A percentile compares a stretch with the other conserved stretches of the same genome.
Evolutionary conservation across 2,797 vertebrate species (phyloP).

Genomic region (Scolopax bukidnonensis): DNA sequence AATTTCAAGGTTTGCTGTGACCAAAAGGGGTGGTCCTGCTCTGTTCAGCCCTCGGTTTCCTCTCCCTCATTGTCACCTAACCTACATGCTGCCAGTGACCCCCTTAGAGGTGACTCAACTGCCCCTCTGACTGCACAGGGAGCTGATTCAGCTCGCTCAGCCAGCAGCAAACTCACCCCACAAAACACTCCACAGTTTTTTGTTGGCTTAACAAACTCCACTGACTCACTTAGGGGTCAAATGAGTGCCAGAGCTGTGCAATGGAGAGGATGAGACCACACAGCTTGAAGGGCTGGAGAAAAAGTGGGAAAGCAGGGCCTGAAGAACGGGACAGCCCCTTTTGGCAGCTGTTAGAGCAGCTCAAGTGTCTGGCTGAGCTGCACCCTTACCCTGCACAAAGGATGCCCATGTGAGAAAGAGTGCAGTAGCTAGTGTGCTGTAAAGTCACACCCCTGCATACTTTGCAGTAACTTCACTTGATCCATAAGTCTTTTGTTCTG

Average conservation of each 20-base stretch:
- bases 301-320: not conserved
- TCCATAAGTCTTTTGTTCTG: not conserved
- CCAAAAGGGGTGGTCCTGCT: not conserved
- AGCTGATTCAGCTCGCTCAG: not conserved
- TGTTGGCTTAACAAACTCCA: slow-evolving; percentile 56
- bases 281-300: slow-evolving; percentile 22
- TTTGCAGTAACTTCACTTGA: slow-evolving; percentile 14
- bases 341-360: slow-evolving; percentile 15
- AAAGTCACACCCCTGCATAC: not conserved
- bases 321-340: slow-evolving; percentile 9
- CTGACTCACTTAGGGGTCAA: slow-evolving; percentile 38
- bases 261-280: slow-evolving; percentile 61
- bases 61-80: not conserved
- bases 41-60: not conserved
- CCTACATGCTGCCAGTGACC: not conserved
- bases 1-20: not conserved
- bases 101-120: not conserved
- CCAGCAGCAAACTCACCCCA: not conserved
- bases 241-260: slow-evolving; percentile 24
- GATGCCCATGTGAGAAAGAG: not conserved
- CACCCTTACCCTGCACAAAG: not conserved
- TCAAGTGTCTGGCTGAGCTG: not conserved
- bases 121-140: not conserved
- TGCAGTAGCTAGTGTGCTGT: not conserved
- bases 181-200: slow-evolving; percentile 29